Evolutionary conservation across 2,888 invertebrate genomes (phyloP).

Genomic region (Torymus texanus): DNA sequence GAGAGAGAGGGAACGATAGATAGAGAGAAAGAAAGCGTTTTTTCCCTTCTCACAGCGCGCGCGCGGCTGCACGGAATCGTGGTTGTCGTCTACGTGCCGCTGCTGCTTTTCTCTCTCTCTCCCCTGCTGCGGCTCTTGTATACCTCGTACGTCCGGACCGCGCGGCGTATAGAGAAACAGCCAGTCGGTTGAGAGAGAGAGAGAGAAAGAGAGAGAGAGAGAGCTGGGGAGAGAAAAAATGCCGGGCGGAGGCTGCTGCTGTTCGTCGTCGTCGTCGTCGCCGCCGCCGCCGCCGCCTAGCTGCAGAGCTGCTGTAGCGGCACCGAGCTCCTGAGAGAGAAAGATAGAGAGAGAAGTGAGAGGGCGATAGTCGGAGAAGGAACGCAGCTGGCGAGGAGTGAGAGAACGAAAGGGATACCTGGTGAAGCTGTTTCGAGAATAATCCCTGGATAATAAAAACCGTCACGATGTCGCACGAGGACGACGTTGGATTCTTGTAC

Average conservation of each 20-base stretch:
- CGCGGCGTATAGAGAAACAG: not conserved
- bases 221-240: constrained; percentile 1
- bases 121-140: too few relatives aligned
- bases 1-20: not conserved
- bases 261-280: not conserved
- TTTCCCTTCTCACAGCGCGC: not conserved
- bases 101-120: too few relatives aligned
- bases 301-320: not conserved
- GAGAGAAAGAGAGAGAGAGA: not conserved
- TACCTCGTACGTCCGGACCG: not conserved
- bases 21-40: too few relatives aligned
- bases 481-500: constrained; percentile 73
- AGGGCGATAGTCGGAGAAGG: not conserved
- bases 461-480: constrained; percentile 58
- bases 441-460: not conserved
- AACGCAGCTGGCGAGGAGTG: not conserved
- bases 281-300: not conserved
- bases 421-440: not conserved
- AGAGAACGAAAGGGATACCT: constrained; percentile 12
- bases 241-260: constrained; percentile 40
- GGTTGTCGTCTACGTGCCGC: too few relatives aligned
- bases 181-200: not conserved
- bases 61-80: not conserved
- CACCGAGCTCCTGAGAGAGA: constrained; percentile 7
- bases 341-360: constrained; percentile 28